Evolutionary conservation across 2,888 invertebrate genomes (phyloP).

Genomic region (Polia nebulosa): DNA sequence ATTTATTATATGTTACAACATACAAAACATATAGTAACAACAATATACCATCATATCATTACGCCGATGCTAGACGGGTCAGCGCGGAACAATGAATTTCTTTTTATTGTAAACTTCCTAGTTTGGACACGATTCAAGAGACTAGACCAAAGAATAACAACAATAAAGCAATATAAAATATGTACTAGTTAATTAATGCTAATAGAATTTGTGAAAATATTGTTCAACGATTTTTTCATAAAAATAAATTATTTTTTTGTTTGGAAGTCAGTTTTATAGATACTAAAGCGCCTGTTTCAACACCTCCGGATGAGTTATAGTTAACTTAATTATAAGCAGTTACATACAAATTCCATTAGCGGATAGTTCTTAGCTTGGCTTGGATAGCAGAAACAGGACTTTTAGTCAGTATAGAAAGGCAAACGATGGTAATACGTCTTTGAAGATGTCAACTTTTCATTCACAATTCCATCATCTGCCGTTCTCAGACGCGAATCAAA

Average conservation of each 20-base stretch:
- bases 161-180: constrained; percentile 36
- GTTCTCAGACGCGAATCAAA: not conserved
- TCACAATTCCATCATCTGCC: not conserved
- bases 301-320: not conserved
- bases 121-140: constrained; percentile 56
- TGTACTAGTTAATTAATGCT: constrained; percentile 20
- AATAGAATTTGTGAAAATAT: constrained; percentile 48
- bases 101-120: constrained; percentile 48
- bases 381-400: constrained; percentile 14
- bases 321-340: not conserved
- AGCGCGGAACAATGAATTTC: constrained; percentile 49
- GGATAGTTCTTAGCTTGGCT: not conserved
- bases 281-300: not conserved
- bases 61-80: constrained; percentile 42
- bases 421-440: not conserved
- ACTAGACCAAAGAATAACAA: constrained; percentile 52
- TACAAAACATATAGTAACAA: constrained; percentile 82
- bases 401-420: constrained; percentile 4
- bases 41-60: constrained; percentile 67
- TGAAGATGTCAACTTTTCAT: not conserved
- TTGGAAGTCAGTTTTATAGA: constrained; percentile 38
- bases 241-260: constrained; percentile 29
- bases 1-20: constrained; percentile 81
- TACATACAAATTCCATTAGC: not conserved
- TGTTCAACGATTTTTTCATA: constrained; percentile 40